Percentiles rank a stretch among this genome's conserved stretches.
These are phyloP conservation scores for Calosoma granatense DNA, from an alignment of 1,140 invertebrate species.

Conservation along the genomic window DNA sequence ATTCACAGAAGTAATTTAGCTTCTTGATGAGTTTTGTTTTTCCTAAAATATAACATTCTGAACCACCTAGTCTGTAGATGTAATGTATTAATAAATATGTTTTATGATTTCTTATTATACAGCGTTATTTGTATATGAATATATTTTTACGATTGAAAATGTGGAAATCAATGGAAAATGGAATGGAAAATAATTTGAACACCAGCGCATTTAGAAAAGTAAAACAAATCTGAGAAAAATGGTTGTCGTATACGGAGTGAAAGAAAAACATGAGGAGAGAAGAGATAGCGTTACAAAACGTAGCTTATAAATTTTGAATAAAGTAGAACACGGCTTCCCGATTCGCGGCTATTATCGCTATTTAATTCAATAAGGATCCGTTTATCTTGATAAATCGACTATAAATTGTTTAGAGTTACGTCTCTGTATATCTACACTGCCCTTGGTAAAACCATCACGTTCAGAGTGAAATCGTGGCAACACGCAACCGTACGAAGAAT, in stretches of 20 bases:
- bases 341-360: conserved; percentile 23
- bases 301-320: conserved; percentile 8
- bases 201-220: too few relatives aligned
- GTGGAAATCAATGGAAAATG: too few relatives aligned
- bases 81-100: too few relatives aligned
- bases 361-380: conserved; percentile 28
- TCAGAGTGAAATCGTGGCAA: neutral
- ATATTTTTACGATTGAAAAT: too few relatives aligned
- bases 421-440: neutral
- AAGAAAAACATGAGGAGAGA: neutral
- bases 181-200: too few relatives aligned
- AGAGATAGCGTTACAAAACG: neutral
- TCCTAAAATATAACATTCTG: too few relatives aligned
- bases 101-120: too few relatives aligned
- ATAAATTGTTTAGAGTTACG: conserved; percentile 25
- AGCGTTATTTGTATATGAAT: too few relatives aligned
- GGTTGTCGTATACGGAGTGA: neutral
- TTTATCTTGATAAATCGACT: conserved; percentile 28
- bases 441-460: neutral
- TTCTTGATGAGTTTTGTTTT: too few relatives aligned
- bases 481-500: neutral
- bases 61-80: too few relatives aligned
- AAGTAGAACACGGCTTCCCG: neutral
- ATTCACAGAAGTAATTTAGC: too few relatives aligned
- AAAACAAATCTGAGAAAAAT: too few relatives aligned